A percentile compares a stretch with the other conserved stretches of the same genome.
phyloP scores from a whole-genome alignment of 2,113 vertebrate genomes.

The Dromiciops gliroides region DNA sequence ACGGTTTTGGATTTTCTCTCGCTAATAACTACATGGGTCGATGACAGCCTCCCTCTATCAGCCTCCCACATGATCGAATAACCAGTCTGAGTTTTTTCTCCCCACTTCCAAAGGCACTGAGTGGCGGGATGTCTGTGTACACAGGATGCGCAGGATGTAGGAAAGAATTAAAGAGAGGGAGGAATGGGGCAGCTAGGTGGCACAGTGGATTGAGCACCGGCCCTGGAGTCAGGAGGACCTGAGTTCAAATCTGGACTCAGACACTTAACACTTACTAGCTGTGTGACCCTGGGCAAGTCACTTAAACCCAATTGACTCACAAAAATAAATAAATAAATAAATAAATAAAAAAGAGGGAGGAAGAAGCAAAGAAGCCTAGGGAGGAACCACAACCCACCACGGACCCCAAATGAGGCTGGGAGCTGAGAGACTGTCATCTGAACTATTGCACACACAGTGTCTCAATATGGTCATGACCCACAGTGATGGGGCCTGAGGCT shows the following conservation, averaged over 20 bases:
- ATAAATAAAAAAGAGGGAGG: fast-evolving
- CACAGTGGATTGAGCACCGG: too few relatives aligned
- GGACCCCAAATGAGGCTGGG: background rate
- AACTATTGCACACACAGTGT: background rate
- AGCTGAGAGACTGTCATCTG: background rate
- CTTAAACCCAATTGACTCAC: too few relatives aligned
- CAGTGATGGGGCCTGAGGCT: background rate
- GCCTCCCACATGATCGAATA: too few relatives aligned
- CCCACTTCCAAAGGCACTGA: background rate
- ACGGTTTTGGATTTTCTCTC: background rate
- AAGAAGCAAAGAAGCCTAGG: background rate
- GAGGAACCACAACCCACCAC: background rate
- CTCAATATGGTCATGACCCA: background rate
- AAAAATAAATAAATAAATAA: too few relatives aligned
- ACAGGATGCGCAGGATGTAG: background rate
- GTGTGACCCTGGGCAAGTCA: too few relatives aligned
- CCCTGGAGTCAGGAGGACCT: too few relatives aligned
- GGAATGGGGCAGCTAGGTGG: too few relatives aligned
- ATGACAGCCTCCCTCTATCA: too few relatives aligned
- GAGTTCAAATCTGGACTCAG: too few relatives aligned
- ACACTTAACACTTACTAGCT: too few relatives aligned
- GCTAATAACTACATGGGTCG: background rate
- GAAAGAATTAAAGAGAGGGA: too few relatives aligned
- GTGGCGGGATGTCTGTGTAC: background rate
- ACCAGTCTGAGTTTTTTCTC: background rate